phyloP scores from a whole-genome alignment of 1,140 invertebrate species.

The Agrilus planipennis region DNA sequence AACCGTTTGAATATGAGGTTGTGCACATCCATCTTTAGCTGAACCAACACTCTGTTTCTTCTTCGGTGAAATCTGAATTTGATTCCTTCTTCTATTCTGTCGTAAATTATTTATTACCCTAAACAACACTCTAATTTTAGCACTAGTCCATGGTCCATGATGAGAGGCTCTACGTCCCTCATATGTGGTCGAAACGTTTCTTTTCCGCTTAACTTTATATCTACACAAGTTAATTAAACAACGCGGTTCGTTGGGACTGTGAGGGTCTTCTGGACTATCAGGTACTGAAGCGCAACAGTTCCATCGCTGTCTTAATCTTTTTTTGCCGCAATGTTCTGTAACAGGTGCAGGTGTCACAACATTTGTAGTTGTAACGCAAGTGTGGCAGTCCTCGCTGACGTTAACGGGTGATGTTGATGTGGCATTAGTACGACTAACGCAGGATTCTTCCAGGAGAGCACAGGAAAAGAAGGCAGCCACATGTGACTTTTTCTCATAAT shows the following conservation, averaged over 20 bases:
- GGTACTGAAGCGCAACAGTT: slow-evolving; percentile 43
- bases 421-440: slow-evolving; percentile 22
- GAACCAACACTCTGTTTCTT: slow-evolving; percentile 8
- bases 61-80: slow-evolving; percentile 28
- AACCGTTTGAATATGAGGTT: slow-evolving; percentile 19
- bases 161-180: slow-evolving; percentile 23
- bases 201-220: slow-evolving; percentile 22
- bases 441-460: slow-evolving; percentile 31
- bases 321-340: slow-evolving; percentile 16
- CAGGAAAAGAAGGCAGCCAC: slow-evolving; percentile 31
- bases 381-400: slow-evolving; percentile 33
- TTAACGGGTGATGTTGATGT: slow-evolving; percentile 28
- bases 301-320: slow-evolving; percentile 34
- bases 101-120: slow-evolving; percentile 25
- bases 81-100: slow-evolving; percentile 12
- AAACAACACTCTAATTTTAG: slow-evolving; percentile 32
- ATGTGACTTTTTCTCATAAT: no score
- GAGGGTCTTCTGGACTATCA: slow-evolving; percentile 40
- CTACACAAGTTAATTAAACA: slow-evolving; percentile 30
- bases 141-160: slow-evolving; percentile 32
- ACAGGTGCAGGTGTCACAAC: slow-evolving; percentile 13
- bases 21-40: slow-evolving; percentile 7
- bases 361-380: slow-evolving; percentile 25
- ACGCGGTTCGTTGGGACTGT: slow-evolving; percentile 23
- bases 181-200: slow-evolving; percentile 19